Evolutionary conservation across 2,113 vertebrate genomes (phyloP).

Genomic region (Nipponia nippon): DNA sequence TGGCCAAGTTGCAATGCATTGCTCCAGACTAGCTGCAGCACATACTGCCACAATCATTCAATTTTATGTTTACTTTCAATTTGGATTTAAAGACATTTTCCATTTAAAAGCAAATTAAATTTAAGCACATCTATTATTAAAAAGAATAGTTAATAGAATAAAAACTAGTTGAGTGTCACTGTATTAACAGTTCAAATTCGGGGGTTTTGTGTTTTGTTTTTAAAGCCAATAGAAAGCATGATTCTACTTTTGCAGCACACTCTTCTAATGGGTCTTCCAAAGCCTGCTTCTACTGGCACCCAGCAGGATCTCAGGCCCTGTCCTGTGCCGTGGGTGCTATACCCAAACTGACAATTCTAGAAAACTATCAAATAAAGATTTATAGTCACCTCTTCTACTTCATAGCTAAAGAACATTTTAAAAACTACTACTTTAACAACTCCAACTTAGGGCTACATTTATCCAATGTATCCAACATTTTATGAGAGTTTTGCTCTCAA

Average conservation of each 20-base stretch:
- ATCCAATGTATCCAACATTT: neutral
- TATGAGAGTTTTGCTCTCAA: neutral
- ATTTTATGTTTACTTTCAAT: neutral
- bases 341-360: neutral
- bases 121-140: neutral
- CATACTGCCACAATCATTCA: neutral
- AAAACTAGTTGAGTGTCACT: neutral
- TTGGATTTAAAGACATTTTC: neutral
- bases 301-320: neutral
- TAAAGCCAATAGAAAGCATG: neutral
- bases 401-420: neutral
- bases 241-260: neutral
- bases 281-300: neutral
- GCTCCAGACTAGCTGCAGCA: neutral
- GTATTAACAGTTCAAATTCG: neutral
- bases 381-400: neutral
- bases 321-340: neutral
- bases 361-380: neutral
- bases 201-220: neutral
- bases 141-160: neutral
- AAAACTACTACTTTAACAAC: neutral
- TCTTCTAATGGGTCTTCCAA: neutral
- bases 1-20: neutral
- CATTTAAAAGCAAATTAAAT: neutral
- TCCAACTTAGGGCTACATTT: neutral